Percentiles rank a stretch among this genome's conserved stretches.
phyloP scores from a whole-genome alignment of 2,888 invertebrate species.

The Geotrupes spiniger region DNA sequence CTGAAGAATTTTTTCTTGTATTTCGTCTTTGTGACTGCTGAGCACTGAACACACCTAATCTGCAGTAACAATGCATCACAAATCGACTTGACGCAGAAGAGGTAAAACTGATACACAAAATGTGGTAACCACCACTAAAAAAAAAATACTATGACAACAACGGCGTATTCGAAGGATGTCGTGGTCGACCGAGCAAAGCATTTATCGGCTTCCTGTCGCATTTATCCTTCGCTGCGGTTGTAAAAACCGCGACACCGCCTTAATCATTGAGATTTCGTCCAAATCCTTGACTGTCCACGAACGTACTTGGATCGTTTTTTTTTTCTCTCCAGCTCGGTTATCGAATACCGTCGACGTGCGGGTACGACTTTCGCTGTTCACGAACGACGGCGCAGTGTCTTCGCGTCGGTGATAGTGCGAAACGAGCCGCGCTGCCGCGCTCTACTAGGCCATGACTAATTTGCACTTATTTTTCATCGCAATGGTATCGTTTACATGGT shows the following conservation, averaged over 20 bases:
- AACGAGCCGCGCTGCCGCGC: constrained; percentile 50
- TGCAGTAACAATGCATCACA: too few relatives aligned
- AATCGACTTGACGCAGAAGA: too few relatives aligned
- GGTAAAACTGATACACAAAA: too few relatives aligned
- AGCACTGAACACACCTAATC: too few relatives aligned
- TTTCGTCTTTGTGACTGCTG: too few relatives aligned
- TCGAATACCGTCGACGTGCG: background rate
- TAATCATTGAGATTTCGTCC: background rate
- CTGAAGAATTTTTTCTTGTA: too few relatives aligned
- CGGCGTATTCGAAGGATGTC: background rate
- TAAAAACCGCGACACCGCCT: background rate
- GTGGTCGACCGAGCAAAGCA: background rate
- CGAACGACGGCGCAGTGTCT: constrained; percentile 19
- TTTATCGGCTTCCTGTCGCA: background rate
- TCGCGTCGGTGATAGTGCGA: constrained; percentile 45
- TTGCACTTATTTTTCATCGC: constrained; percentile 41
- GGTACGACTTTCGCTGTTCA: constrained; percentile 7
- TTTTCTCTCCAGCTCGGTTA: background rate
- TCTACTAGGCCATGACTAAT: constrained; percentile 46
- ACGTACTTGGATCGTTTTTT: background rate
- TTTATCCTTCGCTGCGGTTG: constrained; percentile 5
- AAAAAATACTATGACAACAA: too few relatives aligned
- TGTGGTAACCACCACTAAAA: too few relatives aligned
- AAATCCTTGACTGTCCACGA: background rate
- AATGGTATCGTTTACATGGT: constrained; percentile 39